Evolutionary conservation across 2,113 vertebrate genomes (phyloP).

Genomic region (Sakesphorus luctuosus): DNA sequence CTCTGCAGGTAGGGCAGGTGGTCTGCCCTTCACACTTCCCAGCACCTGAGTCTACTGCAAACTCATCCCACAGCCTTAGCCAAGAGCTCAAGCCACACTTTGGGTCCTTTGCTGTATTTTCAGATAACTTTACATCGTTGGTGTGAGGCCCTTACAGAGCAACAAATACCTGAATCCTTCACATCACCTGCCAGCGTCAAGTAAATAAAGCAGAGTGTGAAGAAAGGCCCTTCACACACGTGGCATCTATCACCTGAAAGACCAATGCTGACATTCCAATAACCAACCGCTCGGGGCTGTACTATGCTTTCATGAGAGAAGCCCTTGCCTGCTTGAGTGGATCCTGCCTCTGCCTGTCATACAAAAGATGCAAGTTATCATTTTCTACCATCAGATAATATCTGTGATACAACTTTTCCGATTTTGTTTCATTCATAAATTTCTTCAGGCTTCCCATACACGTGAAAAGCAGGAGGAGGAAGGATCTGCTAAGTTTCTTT

Average conservation of each 20-base stretch:
- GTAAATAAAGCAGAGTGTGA: background rate
- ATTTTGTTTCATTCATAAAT: background rate
- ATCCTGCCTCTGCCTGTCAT: background rate
- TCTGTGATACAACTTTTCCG: background rate
- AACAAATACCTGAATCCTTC: background rate
- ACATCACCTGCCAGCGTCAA: background rate
- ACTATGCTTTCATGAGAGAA: background rate
- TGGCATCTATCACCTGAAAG: background rate
- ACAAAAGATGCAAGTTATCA: background rate
- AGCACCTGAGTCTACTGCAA: background rate
- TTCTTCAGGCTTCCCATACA: background rate
- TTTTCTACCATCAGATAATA: background rate
- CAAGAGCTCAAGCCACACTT: background rate
- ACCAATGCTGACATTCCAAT: fast-evolving
- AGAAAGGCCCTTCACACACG: background rate
- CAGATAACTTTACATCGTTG: background rate
- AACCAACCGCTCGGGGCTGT: background rate
- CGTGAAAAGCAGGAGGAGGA: background rate
- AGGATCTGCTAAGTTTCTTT: background rate
- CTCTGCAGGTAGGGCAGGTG: background rate
- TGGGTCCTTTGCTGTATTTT: background rate
- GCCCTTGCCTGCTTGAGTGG: background rate
- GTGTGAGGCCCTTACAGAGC: background rate
- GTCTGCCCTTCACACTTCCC: background rate
- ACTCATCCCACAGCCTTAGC: background rate